A percentile compares a stretch with the other conserved stretches of the same genome.
These are phyloP conservation scores for Spilosoma lubricipeda DNA, from an alignment of 2,888 invertebrate species.

Conservation along the genomic window DNA sequence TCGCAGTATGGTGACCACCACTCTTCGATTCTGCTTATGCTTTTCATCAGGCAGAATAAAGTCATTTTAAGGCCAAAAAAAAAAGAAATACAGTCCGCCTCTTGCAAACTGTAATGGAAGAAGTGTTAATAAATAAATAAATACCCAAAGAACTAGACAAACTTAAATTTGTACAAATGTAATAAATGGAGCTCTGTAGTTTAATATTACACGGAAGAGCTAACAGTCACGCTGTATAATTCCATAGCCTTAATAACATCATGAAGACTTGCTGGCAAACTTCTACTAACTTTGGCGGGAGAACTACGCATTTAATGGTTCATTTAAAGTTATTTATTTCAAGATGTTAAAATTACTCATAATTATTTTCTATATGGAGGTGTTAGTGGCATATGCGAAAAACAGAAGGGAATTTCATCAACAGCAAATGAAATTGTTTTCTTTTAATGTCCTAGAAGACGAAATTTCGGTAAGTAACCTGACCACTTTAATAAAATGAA, in stretches of 20 bases:
- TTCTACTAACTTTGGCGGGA: conserved; percentile 54
- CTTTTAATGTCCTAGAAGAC: conserved; percentile 84
- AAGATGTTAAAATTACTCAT: conserved; percentile 58
- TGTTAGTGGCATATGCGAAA: conserved; percentile 54
- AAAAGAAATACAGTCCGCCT: no score
- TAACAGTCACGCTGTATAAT: conserved; percentile 57
- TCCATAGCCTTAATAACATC: conserved; percentile 62
- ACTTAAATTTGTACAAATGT: not conserved
- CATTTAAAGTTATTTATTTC: conserved; percentile 43
- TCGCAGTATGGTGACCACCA: no score
- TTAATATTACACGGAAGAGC: conserved; percentile 76
- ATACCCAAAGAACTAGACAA: no score
- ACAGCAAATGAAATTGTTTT: conserved; percentile 78
- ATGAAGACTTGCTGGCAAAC: conserved; percentile 64
- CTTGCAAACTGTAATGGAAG: no score
- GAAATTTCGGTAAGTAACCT: conserved; percentile 84
- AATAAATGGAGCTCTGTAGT: conserved; percentile 14
- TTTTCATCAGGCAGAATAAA: no score
- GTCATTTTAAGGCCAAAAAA: no score
- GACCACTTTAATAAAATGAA: not conserved
- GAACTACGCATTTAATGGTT: conserved; percentile 61
- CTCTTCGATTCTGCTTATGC: no score
- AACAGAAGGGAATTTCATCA: conserved; percentile 27
- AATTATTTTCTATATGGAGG: conserved; percentile 44
- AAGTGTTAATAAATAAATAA: no score